Conservation (phyloP, 2,797 vertebrate species). For the Cheirogaleus major region DNA sequence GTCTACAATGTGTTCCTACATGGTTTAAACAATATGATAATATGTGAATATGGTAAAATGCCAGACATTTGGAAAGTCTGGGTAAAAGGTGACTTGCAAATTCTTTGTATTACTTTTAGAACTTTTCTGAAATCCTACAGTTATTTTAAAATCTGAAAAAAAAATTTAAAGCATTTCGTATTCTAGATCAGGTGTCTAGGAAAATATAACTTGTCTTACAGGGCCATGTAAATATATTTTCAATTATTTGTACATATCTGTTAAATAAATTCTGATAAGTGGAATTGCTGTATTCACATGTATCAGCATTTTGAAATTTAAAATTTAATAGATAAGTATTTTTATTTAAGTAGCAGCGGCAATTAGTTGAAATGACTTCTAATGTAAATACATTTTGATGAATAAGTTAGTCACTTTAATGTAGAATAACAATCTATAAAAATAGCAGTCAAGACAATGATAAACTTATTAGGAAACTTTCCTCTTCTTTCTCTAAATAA, state of each 20-base stretch:
- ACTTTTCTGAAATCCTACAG: not conserved
- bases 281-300: not conserved
- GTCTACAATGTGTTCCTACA: not conserved
- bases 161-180: not conserved
- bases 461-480: not conserved
- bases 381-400: conserved; percentile 37
- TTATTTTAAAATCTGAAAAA: not conserved
- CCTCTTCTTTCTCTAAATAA: not conserved
- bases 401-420: conserved; percentile 33
- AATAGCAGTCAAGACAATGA: not conserved
- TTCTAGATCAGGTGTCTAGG: not conserved
- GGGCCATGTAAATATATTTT: not conserved
- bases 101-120: not conserved
- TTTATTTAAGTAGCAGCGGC: not conserved
- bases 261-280: not conserved
- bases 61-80: not conserved
- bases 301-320: not conserved
- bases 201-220: not conserved
- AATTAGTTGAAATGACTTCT: not conserved
- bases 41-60: conserved; percentile 8
- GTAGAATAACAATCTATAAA: not conserved
- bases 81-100: not conserved
- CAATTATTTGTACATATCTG: not conserved
- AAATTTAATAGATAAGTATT: not conserved
- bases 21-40: not conserved